These are phyloP conservation scores for Tringa solitaria DNA, from an alignment of 2,113 vertebrate genomes.

Conservation along the genomic window DNA sequence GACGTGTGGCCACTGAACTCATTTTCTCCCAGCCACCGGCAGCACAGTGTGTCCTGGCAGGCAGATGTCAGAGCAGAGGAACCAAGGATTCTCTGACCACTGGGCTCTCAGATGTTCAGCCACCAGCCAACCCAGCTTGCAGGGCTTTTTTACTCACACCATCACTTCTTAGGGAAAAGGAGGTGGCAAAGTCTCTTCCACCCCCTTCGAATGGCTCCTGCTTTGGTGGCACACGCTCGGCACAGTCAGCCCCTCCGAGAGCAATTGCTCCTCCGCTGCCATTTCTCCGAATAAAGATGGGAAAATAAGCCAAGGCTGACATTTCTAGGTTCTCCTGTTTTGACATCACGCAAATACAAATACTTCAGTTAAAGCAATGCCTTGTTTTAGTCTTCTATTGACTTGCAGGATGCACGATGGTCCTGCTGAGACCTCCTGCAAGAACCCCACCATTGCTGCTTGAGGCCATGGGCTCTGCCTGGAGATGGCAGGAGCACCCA, in stretches of 20 bases:
- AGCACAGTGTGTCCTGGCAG: background rate
- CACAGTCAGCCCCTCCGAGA: background rate
- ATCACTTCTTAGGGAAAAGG: background rate
- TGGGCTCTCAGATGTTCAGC: background rate
- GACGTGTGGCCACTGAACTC: accelerated
- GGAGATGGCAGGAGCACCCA: background rate
- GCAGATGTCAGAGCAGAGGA: background rate
- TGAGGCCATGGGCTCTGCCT: accelerated
- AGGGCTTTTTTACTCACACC: background rate
- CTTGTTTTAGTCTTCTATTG: background rate
- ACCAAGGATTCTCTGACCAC: accelerated
- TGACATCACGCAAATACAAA: accelerated
- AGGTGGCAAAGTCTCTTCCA: background rate
- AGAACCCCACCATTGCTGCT: background rate
- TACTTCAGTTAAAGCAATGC: background rate
- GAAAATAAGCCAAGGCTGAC: background rate
- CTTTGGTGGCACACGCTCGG: background rate
- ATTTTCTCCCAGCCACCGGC: background rate
- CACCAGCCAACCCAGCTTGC: accelerated
- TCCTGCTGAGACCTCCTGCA: background rate
- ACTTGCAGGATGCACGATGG: background rate
- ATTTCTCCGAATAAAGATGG: background rate
- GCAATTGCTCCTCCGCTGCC: background rate
- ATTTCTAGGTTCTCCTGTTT: background rate
- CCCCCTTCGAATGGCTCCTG: background rate